Evolutionary conservation across 2,113 vertebrate genomes (phyloP).

Genomic region (Pteropus alecto): DNA sequence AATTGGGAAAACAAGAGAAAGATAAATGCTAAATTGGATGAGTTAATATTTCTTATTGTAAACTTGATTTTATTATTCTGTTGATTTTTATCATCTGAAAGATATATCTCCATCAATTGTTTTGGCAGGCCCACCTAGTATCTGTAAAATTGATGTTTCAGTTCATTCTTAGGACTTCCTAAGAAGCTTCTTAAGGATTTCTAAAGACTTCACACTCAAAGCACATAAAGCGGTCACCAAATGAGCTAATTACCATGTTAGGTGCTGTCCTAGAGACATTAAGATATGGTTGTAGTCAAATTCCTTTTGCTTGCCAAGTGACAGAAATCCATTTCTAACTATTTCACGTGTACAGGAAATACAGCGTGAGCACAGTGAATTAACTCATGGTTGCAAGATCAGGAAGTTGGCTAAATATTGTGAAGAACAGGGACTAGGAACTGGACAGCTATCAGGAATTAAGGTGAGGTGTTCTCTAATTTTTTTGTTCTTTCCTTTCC

Average conservation of each 20-base stretch:
- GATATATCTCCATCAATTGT: not conserved
- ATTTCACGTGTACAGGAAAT: not conserved
- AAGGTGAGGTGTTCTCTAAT: not conserved
- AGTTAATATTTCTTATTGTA: not conserved
- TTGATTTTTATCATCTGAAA: not conserved
- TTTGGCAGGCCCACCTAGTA: not conserved
- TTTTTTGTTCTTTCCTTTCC: not conserved
- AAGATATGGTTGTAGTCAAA: not conserved
- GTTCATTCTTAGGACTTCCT: not conserved
- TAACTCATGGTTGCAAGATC: not conserved
- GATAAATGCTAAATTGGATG: not conserved
- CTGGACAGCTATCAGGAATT: not conserved
- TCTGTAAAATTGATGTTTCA: not conserved
- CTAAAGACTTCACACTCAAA: not conserved
- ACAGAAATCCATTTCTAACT: not conserved
- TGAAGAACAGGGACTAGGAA: not conserved
- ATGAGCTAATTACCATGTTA: not conserved
- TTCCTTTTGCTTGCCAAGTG: not conserved
- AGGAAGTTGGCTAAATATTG: not conserved
- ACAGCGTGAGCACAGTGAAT: not conserved
- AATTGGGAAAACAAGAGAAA: not conserved
- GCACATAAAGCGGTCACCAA: not conserved
- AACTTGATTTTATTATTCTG: not conserved
- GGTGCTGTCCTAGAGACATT: not conserved
- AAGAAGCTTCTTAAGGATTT: not conserved